These are phyloP conservation scores for Hydropotes inermis DNA, from an alignment of 2,113 vertebrate genomes.

Conservation along the genomic window DNA sequence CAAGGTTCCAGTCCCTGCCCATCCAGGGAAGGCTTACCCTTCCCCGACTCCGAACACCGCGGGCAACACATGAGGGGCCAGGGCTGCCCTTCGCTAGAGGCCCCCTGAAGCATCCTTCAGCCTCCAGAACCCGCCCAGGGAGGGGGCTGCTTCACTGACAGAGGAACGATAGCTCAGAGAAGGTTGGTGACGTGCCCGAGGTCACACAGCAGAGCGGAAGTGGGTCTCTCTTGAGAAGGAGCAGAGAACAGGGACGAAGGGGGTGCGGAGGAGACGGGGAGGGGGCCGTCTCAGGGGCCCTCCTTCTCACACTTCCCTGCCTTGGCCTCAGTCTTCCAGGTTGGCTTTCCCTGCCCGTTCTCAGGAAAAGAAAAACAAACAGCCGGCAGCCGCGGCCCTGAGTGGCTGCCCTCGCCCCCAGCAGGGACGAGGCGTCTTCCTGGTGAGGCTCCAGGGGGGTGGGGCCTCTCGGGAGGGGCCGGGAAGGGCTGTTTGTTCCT, in stretches of 20 bases:
- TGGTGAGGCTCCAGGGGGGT: neutral
- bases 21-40: neutral
- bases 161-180: neutral
- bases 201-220: neutral
- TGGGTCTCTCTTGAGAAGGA: neutral
- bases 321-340: neutral
- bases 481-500: constrained; percentile 62
- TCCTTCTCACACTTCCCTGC: neutral
- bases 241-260: neutral
- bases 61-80: neutral
- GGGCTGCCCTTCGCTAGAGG: neutral
- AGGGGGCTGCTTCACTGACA: neutral
- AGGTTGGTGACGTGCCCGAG: neutral
- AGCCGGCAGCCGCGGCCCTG: neutral
- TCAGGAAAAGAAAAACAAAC: neutral
- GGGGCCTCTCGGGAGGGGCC: constrained; percentile 27
- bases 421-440: neutral
- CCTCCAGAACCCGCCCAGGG: neutral
- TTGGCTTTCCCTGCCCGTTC: neutral
- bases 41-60: neutral
- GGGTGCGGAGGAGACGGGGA: neutral
- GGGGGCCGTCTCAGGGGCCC: neutral
- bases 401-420: neutral
- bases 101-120: neutral
- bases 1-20: neutral